A percentile compares a stretch with the other conserved stretches of the same genome.
These are phyloP conservation scores for Aythya baeri DNA, from an alignment of 2,113 vertebrate genomes.

Conservation along the genomic window DNA sequence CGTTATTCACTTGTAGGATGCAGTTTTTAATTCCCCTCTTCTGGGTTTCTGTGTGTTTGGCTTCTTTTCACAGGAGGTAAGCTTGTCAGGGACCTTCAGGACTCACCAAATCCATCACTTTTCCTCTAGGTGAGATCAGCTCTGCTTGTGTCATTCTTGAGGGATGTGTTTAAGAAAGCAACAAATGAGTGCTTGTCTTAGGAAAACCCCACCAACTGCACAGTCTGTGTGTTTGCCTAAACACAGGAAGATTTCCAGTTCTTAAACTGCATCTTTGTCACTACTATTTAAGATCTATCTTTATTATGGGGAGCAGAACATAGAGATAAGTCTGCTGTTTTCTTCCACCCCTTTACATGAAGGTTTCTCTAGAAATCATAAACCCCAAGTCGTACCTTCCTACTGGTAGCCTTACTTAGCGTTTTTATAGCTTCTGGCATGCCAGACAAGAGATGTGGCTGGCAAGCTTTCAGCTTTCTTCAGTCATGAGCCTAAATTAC, in stretches of 20 bases:
- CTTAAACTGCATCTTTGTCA: not conserved
- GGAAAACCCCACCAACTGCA: not conserved
- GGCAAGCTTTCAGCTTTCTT: not conserved
- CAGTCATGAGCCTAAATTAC: not conserved
- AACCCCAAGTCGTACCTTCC: not conserved
- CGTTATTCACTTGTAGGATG: not conserved
- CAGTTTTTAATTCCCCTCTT: not conserved
- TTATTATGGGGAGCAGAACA: not conserved
- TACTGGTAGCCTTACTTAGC: not conserved
- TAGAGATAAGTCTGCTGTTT: not conserved
- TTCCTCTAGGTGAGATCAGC: not conserved
- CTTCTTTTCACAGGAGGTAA: not conserved
- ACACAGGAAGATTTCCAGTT: not conserved
- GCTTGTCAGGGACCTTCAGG: not conserved
- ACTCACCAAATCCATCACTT: not conserved
- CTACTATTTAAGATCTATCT: not conserved
- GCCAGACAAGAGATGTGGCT: not conserved
- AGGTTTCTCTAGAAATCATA: not conserved
- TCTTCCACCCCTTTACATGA: not conserved
- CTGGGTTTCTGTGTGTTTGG: not conserved
- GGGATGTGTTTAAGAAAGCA: not conserved
- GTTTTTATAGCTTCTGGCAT: constrained; percentile 13
- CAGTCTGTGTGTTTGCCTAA: not conserved
- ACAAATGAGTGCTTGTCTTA: not conserved
- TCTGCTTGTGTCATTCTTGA: accelerated